Conservation (phyloP, 2,797 vertebrate genomes). For the Acanthopagrus latus region DNA sequence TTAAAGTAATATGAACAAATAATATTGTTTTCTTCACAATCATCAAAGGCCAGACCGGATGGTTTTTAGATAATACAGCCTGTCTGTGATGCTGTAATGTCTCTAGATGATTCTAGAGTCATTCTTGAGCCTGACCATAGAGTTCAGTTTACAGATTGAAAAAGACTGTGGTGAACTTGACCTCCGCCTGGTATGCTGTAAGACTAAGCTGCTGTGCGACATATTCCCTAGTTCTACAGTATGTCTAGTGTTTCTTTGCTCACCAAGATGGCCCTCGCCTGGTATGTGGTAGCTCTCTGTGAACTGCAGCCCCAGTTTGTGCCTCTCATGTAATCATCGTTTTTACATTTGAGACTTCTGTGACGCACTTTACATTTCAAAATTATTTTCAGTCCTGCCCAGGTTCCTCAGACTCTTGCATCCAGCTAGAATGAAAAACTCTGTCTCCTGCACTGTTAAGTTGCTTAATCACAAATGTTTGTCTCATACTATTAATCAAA, state of each 20-base stretch:
- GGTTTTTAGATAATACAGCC: neutral
- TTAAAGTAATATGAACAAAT: neutral
- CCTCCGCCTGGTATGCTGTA: slow-evolving; percentile 21
- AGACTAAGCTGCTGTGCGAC: slow-evolving; percentile 28
- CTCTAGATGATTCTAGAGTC: slow-evolving; percentile 10
- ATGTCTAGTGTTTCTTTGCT: slow-evolving; percentile 63
- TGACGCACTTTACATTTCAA: neutral
- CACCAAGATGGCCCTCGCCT: slow-evolving; percentile 57
- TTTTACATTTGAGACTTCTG: slow-evolving; percentile 30
- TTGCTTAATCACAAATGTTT: neutral
- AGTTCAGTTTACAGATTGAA: slow-evolving; percentile 30
- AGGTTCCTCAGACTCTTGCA: neutral
- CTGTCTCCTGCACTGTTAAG: neutral
- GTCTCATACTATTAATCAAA: neutral
- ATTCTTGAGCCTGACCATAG: neutral
- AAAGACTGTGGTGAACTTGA: slow-evolving; percentile 31
- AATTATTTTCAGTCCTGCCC: neutral
- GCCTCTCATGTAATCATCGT: slow-evolving; percentile 42
- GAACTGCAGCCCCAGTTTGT: slow-evolving; percentile 46
- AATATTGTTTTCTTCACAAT: neutral
- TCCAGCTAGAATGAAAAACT: neutral
- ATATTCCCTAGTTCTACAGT: slow-evolving; percentile 36
- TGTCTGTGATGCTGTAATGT: slow-evolving; percentile 11
- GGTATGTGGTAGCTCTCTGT: slow-evolving; percentile 68
- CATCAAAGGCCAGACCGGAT: neutral